Evolutionary conservation across 2,888 invertebrate genomes (phyloP), one percentile per base, ranked within the genome.

Genomic region (Oxytorus armatus): DNA sequence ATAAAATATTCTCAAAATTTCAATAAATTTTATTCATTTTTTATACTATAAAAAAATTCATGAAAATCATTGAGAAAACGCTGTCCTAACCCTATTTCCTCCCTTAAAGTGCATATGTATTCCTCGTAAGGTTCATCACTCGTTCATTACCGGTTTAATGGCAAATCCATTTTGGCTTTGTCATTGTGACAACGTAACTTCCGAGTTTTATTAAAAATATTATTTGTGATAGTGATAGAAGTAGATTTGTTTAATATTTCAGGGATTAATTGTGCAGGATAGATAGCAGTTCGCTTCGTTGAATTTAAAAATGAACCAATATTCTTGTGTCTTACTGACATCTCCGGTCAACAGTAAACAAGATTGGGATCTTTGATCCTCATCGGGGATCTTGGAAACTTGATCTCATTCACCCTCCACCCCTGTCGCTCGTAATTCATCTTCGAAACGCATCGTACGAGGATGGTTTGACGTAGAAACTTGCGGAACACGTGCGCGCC

Each of bases 391-490:
- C 14, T 47, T 10, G 10, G n/a, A 76, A 76, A 65, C 14, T 21
- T 53, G 66, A 65, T 18, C 2, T 61, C 39, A 39, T 61, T 47
- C 21, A 14, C 25, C 42, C 36, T 51, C 23, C 16, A 25, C 33
- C 44, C 44, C 21, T 36, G 61, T 29, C 8, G 21, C 39, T 53
- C 57, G 36, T 63, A 75, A 65, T 66, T 65, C 42, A 75, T 57
- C 70, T 66, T 44, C n/a, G 16, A 39, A 76, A 44, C 42, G 61
- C 33, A 47, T 7, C 16, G 47, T 44, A 29, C 33, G 63, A 14
- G 44, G 51, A 14, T 33, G 21, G 11, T 39, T 63, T 29, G 70
- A 75, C 55, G 68, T 63, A 23, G 51, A 76, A 79, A 79, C 72
- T 82, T 79, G 77, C 36, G 49, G 63, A 69, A 70, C 49, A 47